phyloP scores from a whole-genome alignment of 2,113 vertebrate species.

The Mastomys natalensis region DNA sequence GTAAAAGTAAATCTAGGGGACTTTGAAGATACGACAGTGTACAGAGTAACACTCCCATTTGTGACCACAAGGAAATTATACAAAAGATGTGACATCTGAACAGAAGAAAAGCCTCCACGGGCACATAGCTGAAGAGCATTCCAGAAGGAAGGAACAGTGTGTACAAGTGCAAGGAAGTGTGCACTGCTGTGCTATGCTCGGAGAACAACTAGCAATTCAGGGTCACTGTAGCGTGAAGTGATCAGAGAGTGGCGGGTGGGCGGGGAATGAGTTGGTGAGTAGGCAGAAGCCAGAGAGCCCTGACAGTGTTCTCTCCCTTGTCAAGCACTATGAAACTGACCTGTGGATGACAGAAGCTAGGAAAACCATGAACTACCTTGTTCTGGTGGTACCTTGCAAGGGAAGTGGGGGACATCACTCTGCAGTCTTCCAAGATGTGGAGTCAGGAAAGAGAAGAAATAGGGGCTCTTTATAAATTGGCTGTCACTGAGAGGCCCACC shows the following conservation, averaged over 20 bases:
- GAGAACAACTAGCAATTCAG: neutral
- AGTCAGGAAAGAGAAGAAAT: neutral
- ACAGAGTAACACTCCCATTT: neutral
- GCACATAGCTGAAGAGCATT: slow-evolving; percentile 29
- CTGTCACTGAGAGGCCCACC: neutral
- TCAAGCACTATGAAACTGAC: neutral
- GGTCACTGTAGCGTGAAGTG: neutral
- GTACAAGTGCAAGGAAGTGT: slow-evolving; percentile 30
- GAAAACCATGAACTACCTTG: neutral
- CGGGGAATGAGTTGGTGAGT: neutral
- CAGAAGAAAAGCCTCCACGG: slow-evolving; percentile 40
- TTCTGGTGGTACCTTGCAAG: neutral
- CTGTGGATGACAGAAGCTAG: neutral
- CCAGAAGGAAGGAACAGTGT: neutral
- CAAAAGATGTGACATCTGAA: slow-evolving; percentile 46
- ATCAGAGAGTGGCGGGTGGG: neutral
- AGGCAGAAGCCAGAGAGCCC: neutral
- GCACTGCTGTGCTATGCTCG: slow-evolving; percentile 2
- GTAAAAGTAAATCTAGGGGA: neutral
- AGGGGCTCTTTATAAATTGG: neutral
- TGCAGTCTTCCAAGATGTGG: neutral
- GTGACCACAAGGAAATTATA: slow-evolving; percentile 18
- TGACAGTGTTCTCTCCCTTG: neutral
- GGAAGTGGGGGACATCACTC: neutral
- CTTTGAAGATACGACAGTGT: neutral